phyloP scores from a whole-genome alignment of 2,113 vertebrate genomes.

The Stomatorhinus ivindoensis region DNA sequence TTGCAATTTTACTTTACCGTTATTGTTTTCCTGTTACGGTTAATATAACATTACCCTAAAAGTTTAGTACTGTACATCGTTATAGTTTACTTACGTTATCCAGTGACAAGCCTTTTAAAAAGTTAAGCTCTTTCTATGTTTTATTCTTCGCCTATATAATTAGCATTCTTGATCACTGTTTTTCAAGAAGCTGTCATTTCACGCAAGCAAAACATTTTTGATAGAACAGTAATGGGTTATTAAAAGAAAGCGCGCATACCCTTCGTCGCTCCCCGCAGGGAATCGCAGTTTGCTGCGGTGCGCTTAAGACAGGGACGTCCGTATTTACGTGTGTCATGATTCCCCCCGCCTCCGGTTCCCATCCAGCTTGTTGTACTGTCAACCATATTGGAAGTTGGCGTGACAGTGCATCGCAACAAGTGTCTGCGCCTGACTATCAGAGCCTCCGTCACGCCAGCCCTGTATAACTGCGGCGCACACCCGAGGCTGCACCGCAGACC shows the following conservation, averaged over 20 bases:
- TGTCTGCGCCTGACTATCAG: constrained; percentile 30
- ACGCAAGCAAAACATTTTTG: constrained; percentile 28
- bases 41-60: neutral
- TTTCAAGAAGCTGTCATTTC: constrained; percentile 31
- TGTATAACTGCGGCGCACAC: constrained; percentile 18
- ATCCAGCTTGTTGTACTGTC: constrained; percentile 35
- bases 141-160: constrained; percentile 18
- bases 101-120: neutral
- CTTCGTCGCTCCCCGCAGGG: constrained; percentile 28
- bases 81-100: neutral
- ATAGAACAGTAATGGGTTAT: constrained; percentile 44
- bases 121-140: constrained; percentile 5
- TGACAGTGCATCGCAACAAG: constrained; percentile 36
- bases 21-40: neutral
- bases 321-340: constrained; percentile 42
- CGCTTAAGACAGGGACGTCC: constrained; percentile 23
- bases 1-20: neutral
- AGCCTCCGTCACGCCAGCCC: constrained; percentile 23
- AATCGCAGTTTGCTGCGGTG: constrained; percentile 29
- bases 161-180: constrained; percentile 12
- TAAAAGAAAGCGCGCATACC: constrained; percentile 31
- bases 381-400: constrained; percentile 30
- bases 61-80: neutral
- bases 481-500: neutral
- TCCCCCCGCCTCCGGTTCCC: neutral